Percentiles rank a stretch among this genome's conserved stretches.
Conservation (phyloP, 2,888 invertebrate species). For the Hypomecis atomaria region DNA sequence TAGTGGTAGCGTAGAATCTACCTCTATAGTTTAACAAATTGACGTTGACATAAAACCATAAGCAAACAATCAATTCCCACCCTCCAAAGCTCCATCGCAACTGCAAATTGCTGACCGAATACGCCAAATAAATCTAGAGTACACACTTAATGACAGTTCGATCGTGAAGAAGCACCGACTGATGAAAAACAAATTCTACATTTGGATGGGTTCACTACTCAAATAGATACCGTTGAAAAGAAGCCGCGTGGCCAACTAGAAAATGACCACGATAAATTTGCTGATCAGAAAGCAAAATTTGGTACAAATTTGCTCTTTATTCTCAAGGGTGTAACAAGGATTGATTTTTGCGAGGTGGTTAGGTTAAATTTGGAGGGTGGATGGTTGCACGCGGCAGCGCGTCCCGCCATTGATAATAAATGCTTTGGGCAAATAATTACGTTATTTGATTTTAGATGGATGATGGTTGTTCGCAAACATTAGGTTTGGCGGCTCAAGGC, state of each 20-base stretch:
- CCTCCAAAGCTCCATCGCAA: slow-evolving; percentile 32
- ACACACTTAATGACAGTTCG: slow-evolving; percentile 75
- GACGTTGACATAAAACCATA: slow-evolving; percentile 54
- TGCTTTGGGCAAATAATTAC: slow-evolving; percentile 83
- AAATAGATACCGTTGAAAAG: slow-evolving; percentile 82
- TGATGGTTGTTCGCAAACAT: slow-evolving; percentile 79
- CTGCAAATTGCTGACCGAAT: slow-evolving; percentile 60
- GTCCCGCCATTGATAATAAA: slow-evolving; percentile 78
- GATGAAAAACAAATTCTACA: slow-evolving; percentile 81
- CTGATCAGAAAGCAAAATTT: slow-evolving; percentile 18
- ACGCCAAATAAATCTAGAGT: slow-evolving; percentile 73
- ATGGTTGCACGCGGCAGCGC: slow-evolving; percentile 68
- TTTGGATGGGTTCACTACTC: slow-evolving; percentile 75
- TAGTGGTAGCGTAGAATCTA: not conserved
- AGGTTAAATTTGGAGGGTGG: slow-evolving; percentile 32
- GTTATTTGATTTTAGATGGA: slow-evolving; percentile 82
- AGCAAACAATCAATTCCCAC: slow-evolving; percentile 64
- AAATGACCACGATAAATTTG: slow-evolving; percentile 41
- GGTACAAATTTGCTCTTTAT: slow-evolving; percentile 40
- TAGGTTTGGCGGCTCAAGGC: slow-evolving; percentile 46
- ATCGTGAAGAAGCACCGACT: slow-evolving; percentile 70
- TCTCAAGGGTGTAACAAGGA: not conserved
- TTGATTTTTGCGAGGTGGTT: slow-evolving; percentile 9
- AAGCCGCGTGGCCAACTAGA: slow-evolving; percentile 73
- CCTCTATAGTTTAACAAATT: slow-evolving; percentile 34